Percentiles rank a stretch among this genome's conserved stretches.
phyloP scores from a whole-genome alignment of 2,797 vertebrate genomes.

The Sciurus vulgaris region DNA sequence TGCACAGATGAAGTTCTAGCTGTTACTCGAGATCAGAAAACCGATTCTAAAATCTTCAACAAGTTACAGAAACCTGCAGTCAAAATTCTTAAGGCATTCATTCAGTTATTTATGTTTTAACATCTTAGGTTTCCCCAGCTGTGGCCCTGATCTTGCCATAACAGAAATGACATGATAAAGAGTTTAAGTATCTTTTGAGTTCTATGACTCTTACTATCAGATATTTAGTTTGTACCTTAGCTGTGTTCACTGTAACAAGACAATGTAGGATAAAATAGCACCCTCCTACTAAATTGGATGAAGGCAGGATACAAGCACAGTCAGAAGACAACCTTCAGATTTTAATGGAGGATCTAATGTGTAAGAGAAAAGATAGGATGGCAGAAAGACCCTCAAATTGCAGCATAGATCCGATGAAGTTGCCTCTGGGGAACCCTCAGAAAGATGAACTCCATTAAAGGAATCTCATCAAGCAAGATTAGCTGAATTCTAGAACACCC shows the following conservation, averaged over 20 bases:
- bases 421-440: background rate
- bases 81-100: background rate
- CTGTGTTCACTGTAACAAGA: background rate
- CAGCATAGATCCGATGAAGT: background rate
- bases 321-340: background rate
- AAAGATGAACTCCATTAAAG: background rate
- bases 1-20: background rate
- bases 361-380: too few species aligned
- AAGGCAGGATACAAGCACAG: too few species aligned
- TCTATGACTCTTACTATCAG: background rate
- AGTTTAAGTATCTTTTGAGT: background rate
- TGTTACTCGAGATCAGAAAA: background rate
- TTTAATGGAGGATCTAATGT: background rate
- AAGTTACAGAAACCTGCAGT: background rate
- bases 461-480: background rate
- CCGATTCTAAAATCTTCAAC: background rate
- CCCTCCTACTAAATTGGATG: background rate
- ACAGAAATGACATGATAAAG: background rate
- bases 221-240: background rate
- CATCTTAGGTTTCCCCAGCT: background rate
- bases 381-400: background rate
- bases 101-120: background rate
- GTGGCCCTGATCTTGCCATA: background rate
- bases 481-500: background rate
- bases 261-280: background rate